Base-by-base conservation (phyloP, 1,140 invertebrate genomes). In the Fragariocoptes setiger region DNA sequence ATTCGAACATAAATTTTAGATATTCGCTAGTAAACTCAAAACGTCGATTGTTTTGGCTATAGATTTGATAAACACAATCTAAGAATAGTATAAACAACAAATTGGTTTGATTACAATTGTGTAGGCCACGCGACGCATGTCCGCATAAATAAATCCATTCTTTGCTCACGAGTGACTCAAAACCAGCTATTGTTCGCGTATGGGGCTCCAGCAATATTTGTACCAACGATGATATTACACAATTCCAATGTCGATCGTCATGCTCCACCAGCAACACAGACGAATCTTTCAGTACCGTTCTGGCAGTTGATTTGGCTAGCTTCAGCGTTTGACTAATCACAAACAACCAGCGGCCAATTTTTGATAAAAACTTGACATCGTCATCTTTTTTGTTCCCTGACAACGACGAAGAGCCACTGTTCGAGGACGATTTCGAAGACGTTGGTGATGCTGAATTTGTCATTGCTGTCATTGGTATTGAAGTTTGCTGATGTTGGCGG, bases 21-120 rank as follows among this genome's bases (percentile, higher is more conserved):
- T 85, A 86, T 0, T 74, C 79, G 59, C 88, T 78, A 3, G 76
- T 76, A 59, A 85, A 85, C 59, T 86, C 76, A 57, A 92, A 88
- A 41, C 71, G 65, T 1, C 69, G 62, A 8, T 79, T 79, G 58
- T 74, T 82, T 60, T 90, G 82, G 50, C 72, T 69, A 43, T 71
- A 57, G 21, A 92, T 58, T 61, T 92, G 85, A 76, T 78, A 86
- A 38, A 78, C 72, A 58, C 79, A 83, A 55, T 94, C 85, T 45
- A 94, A 63, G 56, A 79, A 90, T 36, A 92, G 53, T 18, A 37
- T 42, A 31, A 41, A 48, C n/a, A 49, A 35, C 19, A 44, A 19
- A 18, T 20, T 17, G 42, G 41, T 20, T 13, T 37, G 39, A n/a
- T 14, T 16, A 18, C 18, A n/a, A 19, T 19, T 22, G 37, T 40